A percentile compares a stretch with the other conserved stretches of the same genome.
Conservation (phyloP, 2,113 vertebrate genomes). For the Rhinolophus ferrumequinum region DNA sequence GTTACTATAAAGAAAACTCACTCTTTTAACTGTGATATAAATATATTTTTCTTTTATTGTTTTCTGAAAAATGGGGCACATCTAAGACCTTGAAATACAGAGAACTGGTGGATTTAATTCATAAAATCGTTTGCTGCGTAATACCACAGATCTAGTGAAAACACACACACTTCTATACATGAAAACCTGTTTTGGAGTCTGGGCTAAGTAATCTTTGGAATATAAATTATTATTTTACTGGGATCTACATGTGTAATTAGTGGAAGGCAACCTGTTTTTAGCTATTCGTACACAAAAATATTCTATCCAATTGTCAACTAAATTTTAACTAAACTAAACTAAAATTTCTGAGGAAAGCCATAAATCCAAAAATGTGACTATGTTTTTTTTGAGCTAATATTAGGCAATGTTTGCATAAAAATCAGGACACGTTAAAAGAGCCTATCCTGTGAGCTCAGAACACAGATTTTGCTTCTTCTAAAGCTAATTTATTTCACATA, state of each 20-base stretch:
- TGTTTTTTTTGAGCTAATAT: slow-evolving; percentile 43
- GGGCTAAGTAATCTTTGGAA: background rate
- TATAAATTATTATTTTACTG: slow-evolving; percentile 23
- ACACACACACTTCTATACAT: background rate
- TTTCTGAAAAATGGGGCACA: background rate
- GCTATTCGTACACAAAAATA: background rate
- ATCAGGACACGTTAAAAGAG: background rate
- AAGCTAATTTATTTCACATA: background rate
- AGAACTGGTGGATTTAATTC: background rate
- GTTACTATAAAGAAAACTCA: background rate
- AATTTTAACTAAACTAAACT: background rate
- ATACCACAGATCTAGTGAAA: background rate
- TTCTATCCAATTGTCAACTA: background rate
- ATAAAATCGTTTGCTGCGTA: background rate
- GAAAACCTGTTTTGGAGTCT: background rate
- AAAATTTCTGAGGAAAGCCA: background rate
- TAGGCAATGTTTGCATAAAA: slow-evolving; percentile 23
- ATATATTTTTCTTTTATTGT: background rate
- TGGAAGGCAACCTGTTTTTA: background rate
- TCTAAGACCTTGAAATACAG: background rate
- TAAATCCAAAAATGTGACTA: background rate
- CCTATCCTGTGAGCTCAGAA: background rate
- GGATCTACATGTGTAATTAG: background rate
- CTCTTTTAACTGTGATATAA: background rate
- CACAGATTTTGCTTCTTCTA: background rate